Evolutionary conservation across 1,140 invertebrate species (phyloP).

Genomic region (Macrocentrus cingulum): DNA sequence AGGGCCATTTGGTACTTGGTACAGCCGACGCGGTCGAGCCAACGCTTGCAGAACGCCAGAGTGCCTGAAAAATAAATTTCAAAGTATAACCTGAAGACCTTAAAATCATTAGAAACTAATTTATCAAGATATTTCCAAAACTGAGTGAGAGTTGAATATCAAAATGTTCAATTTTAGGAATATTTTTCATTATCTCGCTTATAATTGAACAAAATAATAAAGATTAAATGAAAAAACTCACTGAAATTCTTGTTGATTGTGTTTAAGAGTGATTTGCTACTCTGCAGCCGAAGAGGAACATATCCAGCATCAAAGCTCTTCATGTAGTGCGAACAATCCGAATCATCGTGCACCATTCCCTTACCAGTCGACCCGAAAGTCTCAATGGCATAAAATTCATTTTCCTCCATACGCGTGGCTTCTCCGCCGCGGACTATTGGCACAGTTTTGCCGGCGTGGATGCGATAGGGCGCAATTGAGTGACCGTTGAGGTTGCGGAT

Average conservation of each 20-base stretch:
- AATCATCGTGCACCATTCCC: conserved; percentile 96
- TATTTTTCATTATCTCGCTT: too few species aligned
- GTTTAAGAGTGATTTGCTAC: conserved; percentile 90
- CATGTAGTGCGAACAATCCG: conserved; percentile 99
- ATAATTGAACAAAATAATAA: conserved; percentile 17
- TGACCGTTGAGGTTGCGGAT: conserved; percentile 99
- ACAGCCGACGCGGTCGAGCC: conserved; percentile 95
- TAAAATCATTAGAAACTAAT: too few species aligned
- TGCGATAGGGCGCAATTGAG: conserved; percentile 95
- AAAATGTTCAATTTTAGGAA: too few species aligned
- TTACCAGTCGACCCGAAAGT: conserved; percentile 98
- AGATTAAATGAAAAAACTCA: conserved; percentile 29
- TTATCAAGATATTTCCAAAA: too few species aligned
- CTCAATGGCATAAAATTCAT: conserved; percentile 99
- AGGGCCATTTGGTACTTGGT: conserved; percentile 98
- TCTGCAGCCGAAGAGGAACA: conserved; percentile 86
- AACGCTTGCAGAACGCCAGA: conserved; percentile 97
- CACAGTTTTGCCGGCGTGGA: conserved; percentile 99
- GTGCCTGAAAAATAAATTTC: conserved; percentile 64
- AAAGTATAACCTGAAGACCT: too few species aligned
- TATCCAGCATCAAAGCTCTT: conserved; percentile 96
- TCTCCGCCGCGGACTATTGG: conserved; percentile 99
- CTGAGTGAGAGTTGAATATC: too few species aligned
- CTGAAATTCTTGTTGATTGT: conserved; percentile 97
- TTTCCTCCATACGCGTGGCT: conserved; percentile 96